Evolutionary conservation across 1,140 invertebrate genomes (phyloP).

Genomic region (Procambarus clarkii): DNA sequence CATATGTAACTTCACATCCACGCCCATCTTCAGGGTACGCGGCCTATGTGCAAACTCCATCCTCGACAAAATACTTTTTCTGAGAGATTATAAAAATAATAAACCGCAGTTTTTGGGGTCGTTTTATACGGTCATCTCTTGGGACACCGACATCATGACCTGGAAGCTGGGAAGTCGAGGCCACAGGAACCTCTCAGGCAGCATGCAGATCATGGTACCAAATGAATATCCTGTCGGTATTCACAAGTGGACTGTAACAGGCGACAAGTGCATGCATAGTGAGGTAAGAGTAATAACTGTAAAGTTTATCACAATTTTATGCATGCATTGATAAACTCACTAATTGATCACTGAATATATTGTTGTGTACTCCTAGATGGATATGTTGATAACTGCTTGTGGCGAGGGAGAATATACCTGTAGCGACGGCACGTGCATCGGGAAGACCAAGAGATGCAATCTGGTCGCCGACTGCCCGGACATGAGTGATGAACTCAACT

Average conservation of each 20-base stretch:
- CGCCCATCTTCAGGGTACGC: neutral
- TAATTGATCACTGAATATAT: neutral
- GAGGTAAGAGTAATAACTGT: neutral
- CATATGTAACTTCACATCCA: slow-evolving; percentile 10
- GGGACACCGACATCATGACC: neutral
- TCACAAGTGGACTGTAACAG: slow-evolving; percentile 14
- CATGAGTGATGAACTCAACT: slow-evolving; percentile 20
- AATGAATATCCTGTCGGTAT: slow-evolving; percentile 6
- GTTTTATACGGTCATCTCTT: neutral
- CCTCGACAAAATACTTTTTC: neutral
- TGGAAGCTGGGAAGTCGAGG: slow-evolving; percentile 2
- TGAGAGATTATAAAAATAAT: neutral
- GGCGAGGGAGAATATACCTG: slow-evolving; percentile 16
- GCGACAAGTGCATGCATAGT: neutral
- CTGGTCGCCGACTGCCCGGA: slow-evolving; percentile 11
- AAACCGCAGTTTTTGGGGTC: slow-evolving; percentile 1
- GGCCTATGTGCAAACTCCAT: slow-evolving; percentile 13
- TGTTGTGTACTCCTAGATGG: neutral
- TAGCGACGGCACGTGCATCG: slow-evolving; percentile 26
- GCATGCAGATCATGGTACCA: neutral
- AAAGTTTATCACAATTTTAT: neutral
- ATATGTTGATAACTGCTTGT: slow-evolving; percentile 24
- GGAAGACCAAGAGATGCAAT: neutral
- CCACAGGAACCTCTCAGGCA: neutral
- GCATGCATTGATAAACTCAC: neutral